These are phyloP conservation scores for Manacus vitellinus DNA, from an alignment of 2,113 vertebrate species.

Conservation along the genomic window DNA sequence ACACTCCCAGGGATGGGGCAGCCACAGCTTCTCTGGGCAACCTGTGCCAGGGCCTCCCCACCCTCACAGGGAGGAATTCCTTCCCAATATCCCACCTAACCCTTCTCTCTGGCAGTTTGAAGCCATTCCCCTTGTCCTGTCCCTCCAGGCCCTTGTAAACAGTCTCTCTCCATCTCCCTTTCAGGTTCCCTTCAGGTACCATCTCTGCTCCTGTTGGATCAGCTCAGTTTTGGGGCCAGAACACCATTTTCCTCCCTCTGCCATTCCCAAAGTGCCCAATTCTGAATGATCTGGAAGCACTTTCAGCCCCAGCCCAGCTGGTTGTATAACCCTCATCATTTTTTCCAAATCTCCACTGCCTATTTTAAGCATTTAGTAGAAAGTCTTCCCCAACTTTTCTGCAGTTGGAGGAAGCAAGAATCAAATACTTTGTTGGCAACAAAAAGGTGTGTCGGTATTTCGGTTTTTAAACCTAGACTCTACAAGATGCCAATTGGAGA, in stretches of 20 bases:
- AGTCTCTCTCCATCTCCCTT: accelerated
- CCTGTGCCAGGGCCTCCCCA: background rate
- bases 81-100: accelerated
- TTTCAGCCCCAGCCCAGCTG: background rate
- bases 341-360: background rate
- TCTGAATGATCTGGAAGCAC: background rate
- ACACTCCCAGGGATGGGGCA: background rate
- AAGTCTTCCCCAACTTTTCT: background rate
- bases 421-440: background rate
- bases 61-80: accelerated
- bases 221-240: background rate
- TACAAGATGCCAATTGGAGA: background rate
- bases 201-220: background rate
- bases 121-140: background rate
- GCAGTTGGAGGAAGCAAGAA: background rate
- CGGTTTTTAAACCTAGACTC: background rate
- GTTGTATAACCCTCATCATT: conserved; percentile 15
- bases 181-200: background rate
- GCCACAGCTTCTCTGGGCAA: background rate
- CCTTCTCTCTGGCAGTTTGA: background rate
- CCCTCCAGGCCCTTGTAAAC: background rate
- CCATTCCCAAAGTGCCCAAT: accelerated
- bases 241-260: background rate
- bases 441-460: background rate
- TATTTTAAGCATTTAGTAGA: conserved; percentile 29